These are phyloP conservation scores for chimpanzee (Pan troglodytes) DNA, from an alignment of 2,113 vertebrate species.

Conservation along the genomic window NHGRI_mPanTro3-v2.1_pri NC_086015.1:160133001-160133500, in stretches of 20 bases:
- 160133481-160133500: background rate
- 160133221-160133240: background rate
- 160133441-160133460: slow-evolving; percentile 16
- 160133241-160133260: background rate
- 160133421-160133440: slow-evolving; percentile 27
- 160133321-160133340: background rate
- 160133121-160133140: slow-evolving; percentile 84
- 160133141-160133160: slow-evolving; percentile 81
- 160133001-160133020: slow-evolving; percentile 59
- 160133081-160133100: slow-evolving; percentile 82
- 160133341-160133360: background rate
- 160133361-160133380: background rate
- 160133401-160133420: background rate
- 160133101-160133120: slow-evolving; percentile 84
- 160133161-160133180: slow-evolving; percentile 81
- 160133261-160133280: slow-evolving; percentile 23
- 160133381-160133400: background rate
- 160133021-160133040: slow-evolving; percentile 81
- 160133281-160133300: background rate
- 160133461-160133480: slow-evolving; percentile 19
- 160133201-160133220: slow-evolving; percentile 70
- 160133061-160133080: slow-evolving; percentile 80
- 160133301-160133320: background rate
- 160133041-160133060: slow-evolving; percentile 83
- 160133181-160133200: slow-evolving; percentile 81